A percentile compares a stretch with the other conserved stretches of the same genome.
Evolutionary conservation across 1,140 invertebrate species (phyloP).

Genomic region (Thaumetopoea pityocampa): DNA sequence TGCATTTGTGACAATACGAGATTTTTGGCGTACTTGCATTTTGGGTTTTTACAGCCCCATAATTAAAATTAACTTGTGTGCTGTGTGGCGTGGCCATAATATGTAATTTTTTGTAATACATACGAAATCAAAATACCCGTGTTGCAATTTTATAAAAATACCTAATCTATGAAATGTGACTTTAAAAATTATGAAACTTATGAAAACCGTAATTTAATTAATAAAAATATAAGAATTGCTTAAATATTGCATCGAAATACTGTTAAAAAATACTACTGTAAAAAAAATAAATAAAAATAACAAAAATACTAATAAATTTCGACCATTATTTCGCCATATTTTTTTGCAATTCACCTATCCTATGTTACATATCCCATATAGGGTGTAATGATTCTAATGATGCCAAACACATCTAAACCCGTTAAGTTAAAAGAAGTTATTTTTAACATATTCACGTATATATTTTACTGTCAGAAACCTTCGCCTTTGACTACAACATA

Average conservation of each 20-base stretch:
- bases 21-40: conserved; percentile 44
- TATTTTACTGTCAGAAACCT: too few relatives aligned
- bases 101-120: conserved; percentile 9
- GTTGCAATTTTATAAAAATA: conserved; percentile 9
- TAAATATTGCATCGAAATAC: conserved; percentile 8
- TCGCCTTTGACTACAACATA: too few relatives aligned
- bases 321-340: too few relatives aligned
- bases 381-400: too few relatives aligned
- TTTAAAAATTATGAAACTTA: conserved; percentile 14
- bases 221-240: conserved; percentile 15
- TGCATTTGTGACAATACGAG: conserved; percentile 58
- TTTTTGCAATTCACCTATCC: too few relatives aligned
- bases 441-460: too few relatives aligned
- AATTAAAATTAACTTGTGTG: conserved; percentile 34
- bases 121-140: conserved; percentile 1
- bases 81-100: conserved; percentile 27
- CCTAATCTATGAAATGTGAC: conserved; percentile 6
- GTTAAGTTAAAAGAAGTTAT: too few relatives aligned
- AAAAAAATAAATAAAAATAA: too few relatives aligned
- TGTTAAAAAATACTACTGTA: conserved; percentile 4
- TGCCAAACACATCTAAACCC: too few relatives aligned
- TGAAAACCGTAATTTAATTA: conserved; percentile 11
- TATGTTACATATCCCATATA: too few relatives aligned
- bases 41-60: conserved; percentile 60
- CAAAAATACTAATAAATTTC: too few relatives aligned